phyloP scores from a whole-genome alignment of 2,797 vertebrate genomes.

The Microctenopoma steveboyesi region DNA sequence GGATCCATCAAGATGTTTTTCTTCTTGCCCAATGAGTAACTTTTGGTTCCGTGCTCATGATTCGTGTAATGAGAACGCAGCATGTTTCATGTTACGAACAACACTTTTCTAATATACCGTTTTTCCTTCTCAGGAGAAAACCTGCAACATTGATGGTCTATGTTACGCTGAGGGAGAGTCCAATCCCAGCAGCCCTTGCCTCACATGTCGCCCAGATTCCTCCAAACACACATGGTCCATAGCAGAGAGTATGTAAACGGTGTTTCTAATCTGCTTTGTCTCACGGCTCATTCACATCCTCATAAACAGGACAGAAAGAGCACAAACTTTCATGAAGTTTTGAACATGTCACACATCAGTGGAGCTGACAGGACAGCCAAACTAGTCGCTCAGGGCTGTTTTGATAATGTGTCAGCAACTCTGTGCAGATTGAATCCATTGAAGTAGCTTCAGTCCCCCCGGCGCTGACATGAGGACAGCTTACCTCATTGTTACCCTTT shows the following conservation, averaged over 20 bases:
- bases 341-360: slow-evolving; percentile 1
- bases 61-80: background rate
- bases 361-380: slow-evolving; percentile 21
- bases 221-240: slow-evolving; percentile 89
- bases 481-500: slow-evolving; percentile 51
- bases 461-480: slow-evolving; percentile 38
- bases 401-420: slow-evolving; percentile 54
- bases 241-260: slow-evolving; percentile 83
- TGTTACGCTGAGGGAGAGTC: slow-evolving; percentile 87
- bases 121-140: slow-evolving; percentile 84
- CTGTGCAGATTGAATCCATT: slow-evolving; percentile 44
- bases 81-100: background rate
- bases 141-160: slow-evolving; percentile 87
- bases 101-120: background rate
- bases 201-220: slow-evolving; percentile 86
- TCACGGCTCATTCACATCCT: background rate
- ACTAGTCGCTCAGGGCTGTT: slow-evolving; percentile 27
- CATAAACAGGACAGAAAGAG: background rate
- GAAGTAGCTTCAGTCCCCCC: slow-evolving; percentile 36
- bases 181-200: slow-evolving; percentile 87
- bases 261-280: slow-evolving; percentile 2
- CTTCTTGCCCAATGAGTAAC: slow-evolving; percentile 4
- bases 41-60: background rate
- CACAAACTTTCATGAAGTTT: background rate
- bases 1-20: slow-evolving; percentile 47